Evolutionary conservation across 2,113 vertebrate genomes (phyloP), one percentile per base, ranked within the genome.

Genomic region (Accipiter virgatus): DNA sequence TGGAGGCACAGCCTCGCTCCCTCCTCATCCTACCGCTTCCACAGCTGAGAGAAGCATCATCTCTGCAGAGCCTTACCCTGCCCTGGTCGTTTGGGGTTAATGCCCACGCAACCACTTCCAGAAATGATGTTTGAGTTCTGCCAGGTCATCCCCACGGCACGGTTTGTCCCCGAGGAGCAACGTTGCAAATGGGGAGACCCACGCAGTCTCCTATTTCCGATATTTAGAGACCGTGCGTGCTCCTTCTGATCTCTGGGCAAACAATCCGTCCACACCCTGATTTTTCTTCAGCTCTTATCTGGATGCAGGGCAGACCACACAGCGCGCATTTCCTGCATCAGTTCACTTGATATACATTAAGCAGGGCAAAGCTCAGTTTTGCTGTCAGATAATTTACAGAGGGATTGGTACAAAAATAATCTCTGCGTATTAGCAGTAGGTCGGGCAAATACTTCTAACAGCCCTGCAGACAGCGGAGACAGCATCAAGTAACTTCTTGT

Each of bases 211-310:
- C 32, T 73, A 0, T 62, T 92, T 88, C 45, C 6, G 1, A 4
- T 20, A 63, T 31, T 70, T 42, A 59, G 48, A 67, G 38, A 55
- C 7, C 0, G 0, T 2, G 2, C 2, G 2, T 58, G 43, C 32
- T 75, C 31, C 52, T 78, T 55, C 38, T 50, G 58, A 25, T 52
- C 50, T 22, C 26, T 21, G 62, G 34, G 43, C 56, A 90, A 92
- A 61, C 34, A 67, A 45, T 47, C 45, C 45, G 26, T 27, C 72
- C 61, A 43, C 25, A 7, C 26, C 59, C 45, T 21, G 29, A 26
- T 71, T 92, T 74, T 55, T 38, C 40, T 78, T 59, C 63, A 9
- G n/a, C 84, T 90, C 75, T 86, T 62, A 27, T 8, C 75, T 53
- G 55, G 63, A 23, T 0, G 0, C 3, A 1, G 7, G 18, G 63